Conservation (phyloP, 2,888 invertebrate genomes). For the Sthenelais limicola region DNA sequence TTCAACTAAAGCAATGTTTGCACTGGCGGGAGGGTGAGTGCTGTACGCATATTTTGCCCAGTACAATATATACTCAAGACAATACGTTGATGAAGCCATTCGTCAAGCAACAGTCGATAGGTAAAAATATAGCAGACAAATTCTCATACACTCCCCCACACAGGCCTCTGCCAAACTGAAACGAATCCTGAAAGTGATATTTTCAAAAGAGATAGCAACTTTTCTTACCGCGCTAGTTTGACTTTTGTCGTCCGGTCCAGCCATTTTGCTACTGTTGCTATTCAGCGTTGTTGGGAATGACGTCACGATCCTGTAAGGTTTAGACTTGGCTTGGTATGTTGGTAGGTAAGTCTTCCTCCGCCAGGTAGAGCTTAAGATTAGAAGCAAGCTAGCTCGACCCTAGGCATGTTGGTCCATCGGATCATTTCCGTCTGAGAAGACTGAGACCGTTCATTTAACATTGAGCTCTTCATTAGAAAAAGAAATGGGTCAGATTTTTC, state of each 20-base stretch:
- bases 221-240: conserved; percentile 16
- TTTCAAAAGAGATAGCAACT: not conserved
- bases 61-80: not conserved
- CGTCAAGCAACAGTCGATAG: not conserved
- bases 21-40: not conserved
- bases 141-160: not conserved
- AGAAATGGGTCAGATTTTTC: no score
- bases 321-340: no score
- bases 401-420: no score
- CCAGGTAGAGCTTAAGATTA: no score
- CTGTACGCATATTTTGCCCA: not conserved
- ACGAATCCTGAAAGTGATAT: no score
- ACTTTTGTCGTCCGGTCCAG: conserved; percentile 24
- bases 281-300: conserved; percentile 36
- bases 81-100: not conserved
- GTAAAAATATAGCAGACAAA: not conserved
- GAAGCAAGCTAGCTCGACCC: no score
- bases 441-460: no score
- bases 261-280: conserved; percentile 37
- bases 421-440: no score
- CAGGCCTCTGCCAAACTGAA: no score
- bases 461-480: no score
- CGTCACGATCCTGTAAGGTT: conserved; percentile 4
- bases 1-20: conserved; percentile 3
- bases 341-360: no score